phyloP scores from a whole-genome alignment of 1,140 invertebrate genomes.

The Zaprionus kolodkinae region DNA sequence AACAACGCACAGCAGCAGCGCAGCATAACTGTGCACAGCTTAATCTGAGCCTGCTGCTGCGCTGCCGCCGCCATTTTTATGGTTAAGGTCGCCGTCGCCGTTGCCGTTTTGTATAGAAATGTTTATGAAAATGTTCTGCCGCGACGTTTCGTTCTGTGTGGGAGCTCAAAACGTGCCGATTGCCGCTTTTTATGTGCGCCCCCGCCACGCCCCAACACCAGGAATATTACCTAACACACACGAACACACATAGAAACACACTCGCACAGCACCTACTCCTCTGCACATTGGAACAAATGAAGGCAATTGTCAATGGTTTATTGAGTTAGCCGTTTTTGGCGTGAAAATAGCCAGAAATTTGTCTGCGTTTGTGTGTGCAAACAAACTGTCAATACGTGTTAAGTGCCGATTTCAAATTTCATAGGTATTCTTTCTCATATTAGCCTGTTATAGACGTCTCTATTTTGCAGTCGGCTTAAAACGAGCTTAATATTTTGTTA shows the following conservation, averaged over 20 bases:
- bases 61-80: constrained; percentile 72
- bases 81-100: constrained; percentile 55
- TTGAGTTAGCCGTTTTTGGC: constrained; percentile 27
- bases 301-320: constrained; percentile 57
- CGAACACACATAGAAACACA: background rate
- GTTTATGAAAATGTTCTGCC: constrained; percentile 37
- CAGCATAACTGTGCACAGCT: constrained; percentile 46
- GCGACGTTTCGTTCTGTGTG: background rate
- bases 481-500: background rate
- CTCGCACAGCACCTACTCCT: background rate
- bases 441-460: background rate
- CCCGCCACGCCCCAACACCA: background rate
- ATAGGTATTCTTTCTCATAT: background rate
- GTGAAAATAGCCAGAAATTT: constrained; percentile 1
- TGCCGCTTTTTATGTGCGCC: constrained; percentile 43
- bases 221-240: constrained; percentile 22
- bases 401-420: constrained; percentile 34
- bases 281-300: constrained; percentile 1
- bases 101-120: constrained; percentile 34
- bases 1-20: constrained; percentile 27
- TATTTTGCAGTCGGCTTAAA: background rate
- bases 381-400: constrained; percentile 31
- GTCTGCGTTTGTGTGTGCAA: background rate
- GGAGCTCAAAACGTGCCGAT: constrained; percentile 71
- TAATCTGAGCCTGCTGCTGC: constrained; percentile 33